Base-by-base conservation (phyloP, 2,888 invertebrate genomes). In the Lasioglossum lativentre region DNA sequence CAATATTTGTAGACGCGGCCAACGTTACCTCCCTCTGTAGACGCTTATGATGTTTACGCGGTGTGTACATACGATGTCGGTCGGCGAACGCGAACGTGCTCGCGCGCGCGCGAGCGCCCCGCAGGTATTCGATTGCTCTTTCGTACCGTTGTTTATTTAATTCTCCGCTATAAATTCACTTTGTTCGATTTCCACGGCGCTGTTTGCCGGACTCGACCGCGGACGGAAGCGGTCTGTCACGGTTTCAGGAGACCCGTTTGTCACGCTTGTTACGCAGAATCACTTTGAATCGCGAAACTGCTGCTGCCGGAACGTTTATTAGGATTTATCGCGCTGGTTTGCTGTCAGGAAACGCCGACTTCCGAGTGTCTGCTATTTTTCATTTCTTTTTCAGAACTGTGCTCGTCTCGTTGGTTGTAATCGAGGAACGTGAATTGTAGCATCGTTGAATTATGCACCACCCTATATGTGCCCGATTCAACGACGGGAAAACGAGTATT, bases 1-100 rank as follows among this genome's bases (percentile, higher is more conserved):
- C 86, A 82, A 86, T 86, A 86, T 85, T 86, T 85, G 86, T 79
- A 74, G 56, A 72, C 75, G 74, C 76, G 42, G 78, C 72, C 82
- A 70, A 80, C 82, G 79, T 86, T 77, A 38, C 40, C 79, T 59
- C 66, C 0, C 63, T 30, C 63, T 66, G 79, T 63, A 77, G 66
- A 82, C 82, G 82, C 76, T 85, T 85, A 84, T 77, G 73, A 84
- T 72, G 85, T 84, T 80, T 85, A 86, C 84, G 80, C 47, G 59
- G 68, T 77, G 72, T 82, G 77, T 75, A 72, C 30, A 63, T 30
- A 30, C 85, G 80, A 85, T 77, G 80, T 80, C 77, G 66, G 56
- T 40, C n/a, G 30, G 52, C 70, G 76, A 79, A 85, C 16, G 8
- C n/a, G n/a, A 56, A 23, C 52, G 52, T n/a, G n/a, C 10, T 10